Evolutionary conservation across 2,888 invertebrate species (phyloP), one percentile per base, ranked within the genome.

Genomic region (Miltochrista miniata): DNA sequence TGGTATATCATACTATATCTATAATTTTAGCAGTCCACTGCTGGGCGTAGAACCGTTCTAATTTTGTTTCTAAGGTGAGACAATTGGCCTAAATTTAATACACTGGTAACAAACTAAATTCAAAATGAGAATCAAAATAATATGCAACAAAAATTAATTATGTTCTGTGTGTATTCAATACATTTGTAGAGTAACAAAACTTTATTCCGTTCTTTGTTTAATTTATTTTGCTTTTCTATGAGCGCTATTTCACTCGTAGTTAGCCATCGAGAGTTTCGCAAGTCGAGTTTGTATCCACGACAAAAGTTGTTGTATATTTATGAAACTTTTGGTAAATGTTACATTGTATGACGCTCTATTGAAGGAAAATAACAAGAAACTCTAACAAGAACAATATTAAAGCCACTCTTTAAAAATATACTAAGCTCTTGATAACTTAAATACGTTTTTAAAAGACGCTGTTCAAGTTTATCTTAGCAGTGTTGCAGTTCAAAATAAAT

Each of bases 401-500:
- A 33, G 4, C 40, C 37, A 51, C 53, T 39, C 30, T 55, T 24
- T 46, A 52, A 61, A 61, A 62, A 60, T 50, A 58, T 51, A 58
- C 31, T 37, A 14, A 58, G 55, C 14, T 48, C 53, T 29, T 37
- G 24, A 43, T 38, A 57, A 59, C 54, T 50, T 43, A 41, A 59
- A 61, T 11, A 30, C 8, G 51, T 56, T 68, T 64, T 61, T 47
- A 59, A 67, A 69, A 61, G 64, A 57, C 54, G 55, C 61, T 63
- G 56, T 67, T 54, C 50, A 63, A 67, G 56, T 67, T 70, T 48
- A 61, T 50, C 68, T 61, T 67, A 51, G 56, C 50, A 56, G 54
- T 61, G 46, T 56, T 35, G 39, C 64, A 53, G 57, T 54, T 56
- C 38, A 29, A 7, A 37, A 33, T 4, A 24, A 24, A 24, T 24